These are phyloP conservation scores for Anoncus sp. DNA, from an alignment of 2,888 invertebrate genomes.

Conservation along the genomic window DNA sequence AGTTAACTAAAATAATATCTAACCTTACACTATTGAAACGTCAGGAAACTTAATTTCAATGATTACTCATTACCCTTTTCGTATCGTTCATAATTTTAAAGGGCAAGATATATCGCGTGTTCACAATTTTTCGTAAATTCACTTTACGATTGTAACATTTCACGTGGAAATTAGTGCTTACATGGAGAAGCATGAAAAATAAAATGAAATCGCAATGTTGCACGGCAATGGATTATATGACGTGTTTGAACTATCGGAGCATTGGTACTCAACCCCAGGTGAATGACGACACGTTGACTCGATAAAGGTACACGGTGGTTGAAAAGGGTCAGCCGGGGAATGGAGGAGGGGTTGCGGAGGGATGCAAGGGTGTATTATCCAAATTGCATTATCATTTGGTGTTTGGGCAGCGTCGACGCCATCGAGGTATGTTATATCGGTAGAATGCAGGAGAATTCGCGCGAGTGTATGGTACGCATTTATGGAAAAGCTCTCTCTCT, in stretches of 20 bases:
- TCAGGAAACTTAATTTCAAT: no score
- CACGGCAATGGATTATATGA: background rate
- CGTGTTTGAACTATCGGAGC: background rate
- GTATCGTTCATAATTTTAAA: background rate
- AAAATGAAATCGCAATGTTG: background rate
- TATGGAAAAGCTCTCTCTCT: conserved; percentile 61
- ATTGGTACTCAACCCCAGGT: background rate
- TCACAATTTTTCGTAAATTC: background rate
- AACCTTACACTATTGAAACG: no score
- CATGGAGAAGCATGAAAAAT: background rate
- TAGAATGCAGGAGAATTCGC: conserved; percentile 52
- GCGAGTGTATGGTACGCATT: conserved; percentile 68
- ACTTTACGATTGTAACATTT: background rate
- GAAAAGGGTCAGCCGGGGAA: background rate
- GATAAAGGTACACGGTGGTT: conserved; percentile 1
- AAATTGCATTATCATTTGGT: conserved; percentile 77
- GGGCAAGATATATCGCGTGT: no score
- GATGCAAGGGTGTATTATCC: conserved; percentile 73
- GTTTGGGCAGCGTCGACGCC: conserved; percentile 68
- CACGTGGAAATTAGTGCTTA: background rate
- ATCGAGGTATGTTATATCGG: conserved; percentile 69
- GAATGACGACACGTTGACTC: conserved; percentile 1
- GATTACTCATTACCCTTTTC: background rate
- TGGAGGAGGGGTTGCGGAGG: background rate
- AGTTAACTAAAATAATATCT: no score